These are phyloP conservation scores for Eueides isabella DNA, from an alignment of 1,140 invertebrate species.

Conservation along the genomic window DNA sequence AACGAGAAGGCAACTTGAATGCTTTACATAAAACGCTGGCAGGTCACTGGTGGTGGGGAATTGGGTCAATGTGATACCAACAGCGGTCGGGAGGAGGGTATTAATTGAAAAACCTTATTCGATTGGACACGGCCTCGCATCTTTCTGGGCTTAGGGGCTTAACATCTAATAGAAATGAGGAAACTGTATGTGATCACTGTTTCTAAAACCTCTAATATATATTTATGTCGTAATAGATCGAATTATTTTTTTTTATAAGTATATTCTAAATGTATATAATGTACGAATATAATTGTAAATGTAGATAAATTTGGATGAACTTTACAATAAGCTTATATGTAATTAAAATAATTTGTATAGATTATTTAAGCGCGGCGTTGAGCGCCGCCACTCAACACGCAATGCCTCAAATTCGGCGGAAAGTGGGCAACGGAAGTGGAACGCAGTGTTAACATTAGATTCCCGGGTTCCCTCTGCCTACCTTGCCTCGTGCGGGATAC, in stretches of 20 bases:
- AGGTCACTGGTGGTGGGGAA: conserved; percentile 34
- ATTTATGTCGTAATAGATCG: neutral
- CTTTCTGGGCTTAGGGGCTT: conserved; percentile 9
- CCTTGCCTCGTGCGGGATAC: too few species aligned
- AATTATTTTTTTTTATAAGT: neutral
- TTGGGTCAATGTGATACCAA: conserved; percentile 46
- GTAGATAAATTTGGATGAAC: too few species aligned
- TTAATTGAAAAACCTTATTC: conserved; percentile 41
- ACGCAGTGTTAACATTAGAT: too few species aligned
- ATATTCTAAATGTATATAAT: too few species aligned
- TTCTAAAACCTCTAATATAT: neutral
- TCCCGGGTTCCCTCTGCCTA: too few species aligned
- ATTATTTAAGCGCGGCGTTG: too few species aligned
- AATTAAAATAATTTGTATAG: too few species aligned
- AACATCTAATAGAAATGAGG: conserved; percentile 3
- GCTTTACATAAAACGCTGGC: conserved; percentile 36
- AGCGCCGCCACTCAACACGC: too few species aligned
- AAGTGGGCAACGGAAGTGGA: too few species aligned
- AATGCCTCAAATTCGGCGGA: too few species aligned
- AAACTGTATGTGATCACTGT: conserved; percentile 11
- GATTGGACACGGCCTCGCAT: conserved; percentile 20
- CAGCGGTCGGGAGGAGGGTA: conserved; percentile 33
- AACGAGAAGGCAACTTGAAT: conserved; percentile 28
- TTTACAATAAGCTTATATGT: too few species aligned
- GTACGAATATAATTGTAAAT: too few species aligned